Base-by-base conservation (phyloP, 2,888 invertebrate species). In the Melanostoma mellinum region DNA sequence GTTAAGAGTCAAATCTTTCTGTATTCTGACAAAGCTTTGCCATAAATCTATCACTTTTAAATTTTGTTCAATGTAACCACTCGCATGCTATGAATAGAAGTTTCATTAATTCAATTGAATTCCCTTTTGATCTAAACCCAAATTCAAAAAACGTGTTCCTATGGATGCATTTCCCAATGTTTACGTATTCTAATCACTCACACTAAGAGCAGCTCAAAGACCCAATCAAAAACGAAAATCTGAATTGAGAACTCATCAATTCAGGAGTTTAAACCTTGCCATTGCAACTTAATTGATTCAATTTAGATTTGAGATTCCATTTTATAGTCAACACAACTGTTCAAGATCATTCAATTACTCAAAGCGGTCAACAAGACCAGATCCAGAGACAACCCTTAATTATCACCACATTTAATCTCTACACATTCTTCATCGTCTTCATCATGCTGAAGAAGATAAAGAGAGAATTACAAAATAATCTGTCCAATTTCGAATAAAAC, bases 401-500 rank as follows among this genome's bases (percentile, higher is more conserved):
- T 69, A 69, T 48, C 50, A 36, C 50, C 42, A 55, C 48, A 58
- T 40, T 50, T 53, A 52, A 38, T 8, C 74, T 30, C 30, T 58
- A 38, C 52, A 32, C 36, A 53, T 63, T 32, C 60, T 44, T 32
- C 38, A 67, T 40, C 10, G 10, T n/a, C 4, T 2, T 58, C 32
- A 42, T 40, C 60, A 52, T 53, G 20, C 53, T 40, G n/a, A 9
- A 42, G 35, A n/a, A 52, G 44, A 30, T 58, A 56, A 38, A 8
- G 20, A 46, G 20, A 60, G 55, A 68, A 72, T 73, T 73, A 69
- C 60, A 75, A 67, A 75, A 79, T 75, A 74, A 84, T 75, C 67
- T 65, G 33, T 60, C 20, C 20, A 20, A 20, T 20, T 20, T 74
- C 55, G 79, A 60, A 73, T 79, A 52, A 65, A 60, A 48, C 33